Conservation (phyloP, 2,888 invertebrate species). For the Lasioglossum lativentre region DNA sequence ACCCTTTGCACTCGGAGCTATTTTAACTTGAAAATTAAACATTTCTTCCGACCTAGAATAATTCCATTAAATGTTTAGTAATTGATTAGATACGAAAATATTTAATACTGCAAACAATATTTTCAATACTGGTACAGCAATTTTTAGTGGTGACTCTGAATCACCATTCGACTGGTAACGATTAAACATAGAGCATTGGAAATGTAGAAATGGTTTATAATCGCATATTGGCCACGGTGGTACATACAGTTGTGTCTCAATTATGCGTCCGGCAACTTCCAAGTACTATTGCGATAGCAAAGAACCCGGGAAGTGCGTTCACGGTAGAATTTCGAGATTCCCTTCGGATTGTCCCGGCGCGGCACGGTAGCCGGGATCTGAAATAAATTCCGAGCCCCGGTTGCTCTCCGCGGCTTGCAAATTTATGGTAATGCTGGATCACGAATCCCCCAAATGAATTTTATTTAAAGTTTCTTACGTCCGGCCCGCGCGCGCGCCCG, state of each 20-base stretch:
- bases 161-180: too few relatives aligned
- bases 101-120: too few relatives aligned
- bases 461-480: conserved; percentile 80
- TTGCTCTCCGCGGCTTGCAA: conserved; percentile 74
- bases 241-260: conserved; percentile 30
- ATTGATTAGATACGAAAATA: too few relatives aligned
- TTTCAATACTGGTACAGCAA: too few relatives aligned
- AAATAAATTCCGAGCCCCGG: conserved; percentile 77
- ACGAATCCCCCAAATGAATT: conserved; percentile 81
- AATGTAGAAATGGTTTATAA: not conserved
- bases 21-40: too few relatives aligned
- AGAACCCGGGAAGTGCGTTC: conserved; percentile 58
- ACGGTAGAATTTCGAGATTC: conserved; percentile 62
- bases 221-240: not conserved
- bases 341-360: conserved; percentile 58
- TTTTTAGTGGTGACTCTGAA: too few relatives aligned
- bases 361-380: conserved; percentile 58
- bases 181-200: not conserved
- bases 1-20: too few relatives aligned
- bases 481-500: conserved; percentile 30
- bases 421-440: conserved; percentile 81
- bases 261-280: conserved; percentile 61
- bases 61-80: too few relatives aligned
- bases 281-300: conserved; percentile 58
- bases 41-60: too few relatives aligned